phyloP scores from a whole-genome alignment of 2,113 vertebrate genomes.

The Plectropomus leopardus region DNA sequence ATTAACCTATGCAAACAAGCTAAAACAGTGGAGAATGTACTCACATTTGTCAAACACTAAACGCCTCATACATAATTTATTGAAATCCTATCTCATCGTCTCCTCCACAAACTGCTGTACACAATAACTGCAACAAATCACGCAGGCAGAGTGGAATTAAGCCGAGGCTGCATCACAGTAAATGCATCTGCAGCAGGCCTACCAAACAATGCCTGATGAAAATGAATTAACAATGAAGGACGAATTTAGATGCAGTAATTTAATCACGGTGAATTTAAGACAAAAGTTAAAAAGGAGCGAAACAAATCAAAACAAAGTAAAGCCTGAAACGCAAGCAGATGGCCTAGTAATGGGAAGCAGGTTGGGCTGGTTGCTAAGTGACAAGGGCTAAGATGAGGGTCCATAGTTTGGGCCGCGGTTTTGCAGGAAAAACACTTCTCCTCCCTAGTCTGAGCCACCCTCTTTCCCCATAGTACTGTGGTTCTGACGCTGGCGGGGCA shows the following conservation, averaged over 20 bases:
- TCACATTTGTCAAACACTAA: constrained; percentile 47
- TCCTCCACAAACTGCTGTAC: constrained; percentile 30
- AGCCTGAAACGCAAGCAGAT: constrained; percentile 81
- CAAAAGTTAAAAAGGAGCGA: constrained; percentile 64
- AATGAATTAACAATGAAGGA: constrained; percentile 66
- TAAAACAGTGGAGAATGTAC: constrained; percentile 26
- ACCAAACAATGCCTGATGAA: constrained; percentile 61
- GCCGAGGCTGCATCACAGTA: constrained; percentile 27
- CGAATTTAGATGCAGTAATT: constrained; percentile 62
- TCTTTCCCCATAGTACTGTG: constrained; percentile 75
- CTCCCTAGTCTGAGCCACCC: constrained; percentile 73
- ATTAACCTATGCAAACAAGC: constrained; percentile 15
- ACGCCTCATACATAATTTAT: constrained; percentile 43
- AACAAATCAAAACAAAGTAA: constrained; percentile 82
- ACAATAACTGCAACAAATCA: constrained; percentile 63
- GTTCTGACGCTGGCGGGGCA: constrained; percentile 82
- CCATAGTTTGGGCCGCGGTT: constrained; percentile 76
- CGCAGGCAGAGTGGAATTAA: constrained; percentile 25
- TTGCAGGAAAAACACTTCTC: constrained; percentile 82
- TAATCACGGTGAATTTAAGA: constrained; percentile 68
- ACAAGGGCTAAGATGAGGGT: constrained; percentile 79
- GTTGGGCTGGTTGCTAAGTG: constrained; percentile 83
- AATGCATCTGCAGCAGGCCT: constrained; percentile 50
- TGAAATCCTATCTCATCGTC: constrained; percentile 38
- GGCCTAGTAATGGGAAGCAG: constrained; percentile 84